Evolutionary conservation across 2,888 invertebrate species (phyloP), one percentile per base, ranked within the genome.

Genomic region (Orthonevra nobilis): DNA sequence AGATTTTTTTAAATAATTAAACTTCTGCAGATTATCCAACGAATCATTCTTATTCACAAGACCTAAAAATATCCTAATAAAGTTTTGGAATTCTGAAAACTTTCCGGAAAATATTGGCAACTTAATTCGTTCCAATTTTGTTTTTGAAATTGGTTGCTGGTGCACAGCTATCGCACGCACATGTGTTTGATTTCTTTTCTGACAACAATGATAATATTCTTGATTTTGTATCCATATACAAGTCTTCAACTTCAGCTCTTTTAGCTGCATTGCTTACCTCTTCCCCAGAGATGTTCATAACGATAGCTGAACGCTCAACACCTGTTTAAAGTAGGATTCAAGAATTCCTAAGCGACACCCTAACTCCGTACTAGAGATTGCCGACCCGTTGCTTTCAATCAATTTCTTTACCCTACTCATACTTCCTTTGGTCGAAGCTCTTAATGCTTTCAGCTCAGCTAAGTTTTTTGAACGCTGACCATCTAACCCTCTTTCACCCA

Each of bases 281-380:
- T 10, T 74, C 73, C 10, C 5, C 20, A 6, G n/a, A 36, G 20
- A 17, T 36, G 15, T 19, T 3, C 1, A 69, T 14, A 81, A 68
- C 12, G 7, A 42, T 4, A 46, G 36, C 20, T 81, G 73, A 10
- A 79, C 60, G 6, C 20, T 34, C 2, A 74, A 20, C 23, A 52
- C 28, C 60, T 81, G 61, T 48, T 70, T 81, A 14, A 54, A 81
- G n/a, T 81, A 81, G 0, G 69, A 28, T 20, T 82, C 75, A 12
- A 81, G 30, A 20, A 79, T 81, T 1, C 64, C 58, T n/a, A 82
- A 38, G n/a, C 75, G 54, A 12, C 79, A 81, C 9, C 81, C 54
- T 4, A 73, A 44, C 19, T 77, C 81, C 6, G 63, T 66, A 5
- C 19, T 2, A 2, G 58, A 34, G 7, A 72, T 34, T 4, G 14